These are phyloP conservation scores for Azemiops feae DNA, from an alignment of 2,113 vertebrate species.

Conservation along the genomic window DNA sequence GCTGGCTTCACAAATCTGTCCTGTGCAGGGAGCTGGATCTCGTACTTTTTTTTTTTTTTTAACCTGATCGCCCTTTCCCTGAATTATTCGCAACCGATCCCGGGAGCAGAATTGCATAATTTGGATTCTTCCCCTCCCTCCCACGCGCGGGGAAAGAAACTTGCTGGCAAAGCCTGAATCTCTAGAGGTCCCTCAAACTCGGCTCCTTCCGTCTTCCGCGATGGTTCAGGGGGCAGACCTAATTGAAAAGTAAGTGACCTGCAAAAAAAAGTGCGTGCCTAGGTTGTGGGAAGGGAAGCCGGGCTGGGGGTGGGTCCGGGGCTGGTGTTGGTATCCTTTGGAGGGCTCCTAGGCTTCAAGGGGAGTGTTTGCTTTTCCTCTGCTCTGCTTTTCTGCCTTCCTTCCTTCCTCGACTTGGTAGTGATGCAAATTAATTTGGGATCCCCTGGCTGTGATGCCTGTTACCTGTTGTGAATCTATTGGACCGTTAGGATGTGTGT, in stretches of 20 bases:
- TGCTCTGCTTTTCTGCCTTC: constrained; percentile 71
- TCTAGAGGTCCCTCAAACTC: constrained; percentile 51
- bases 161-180: constrained; percentile 71
- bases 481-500: constrained; percentile 27
- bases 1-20: constrained; percentile 88
- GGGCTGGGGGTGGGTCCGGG: constrained; percentile 76
- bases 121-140: constrained; percentile 78
- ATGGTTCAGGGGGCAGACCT: constrained; percentile 72
- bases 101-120: constrained; percentile 93
- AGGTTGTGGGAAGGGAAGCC: constrained; percentile 81
- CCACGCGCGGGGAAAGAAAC: constrained; percentile 77
- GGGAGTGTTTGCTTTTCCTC: constrained; percentile 81
- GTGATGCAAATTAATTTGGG: constrained; percentile 75
- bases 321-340: constrained; percentile 83
- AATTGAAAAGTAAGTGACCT: constrained; percentile 77
- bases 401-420: constrained; percentile 64
- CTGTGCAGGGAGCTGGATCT: constrained; percentile 82
- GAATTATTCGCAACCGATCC: constrained; percentile 85
- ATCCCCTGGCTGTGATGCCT: constrained; percentile 61
- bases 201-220: constrained; percentile 73
- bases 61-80: constrained; percentile 84
- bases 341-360: constrained; percentile 81
- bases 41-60: constrained; percentile 69
- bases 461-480: constrained; percentile 69
- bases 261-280: constrained; percentile 74